phyloP scores from a whole-genome alignment of 2,888 invertebrate species.

The Caenorhabditis becei region DNA sequence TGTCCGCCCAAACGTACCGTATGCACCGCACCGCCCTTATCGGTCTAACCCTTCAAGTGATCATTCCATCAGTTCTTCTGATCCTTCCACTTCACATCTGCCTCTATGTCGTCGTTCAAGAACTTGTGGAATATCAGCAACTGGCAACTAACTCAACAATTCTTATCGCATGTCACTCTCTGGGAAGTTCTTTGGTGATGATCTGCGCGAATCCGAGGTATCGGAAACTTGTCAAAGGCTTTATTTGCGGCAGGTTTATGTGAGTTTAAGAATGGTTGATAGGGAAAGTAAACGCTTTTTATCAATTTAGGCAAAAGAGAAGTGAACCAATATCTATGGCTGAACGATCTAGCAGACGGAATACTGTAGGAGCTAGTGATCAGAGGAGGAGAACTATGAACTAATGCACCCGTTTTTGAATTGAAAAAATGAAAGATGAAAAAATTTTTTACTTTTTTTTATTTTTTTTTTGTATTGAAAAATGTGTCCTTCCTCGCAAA shows the following conservation, averaged over 20 bases:
- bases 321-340: too few species aligned
- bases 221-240: background rate
- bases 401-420: too few species aligned
- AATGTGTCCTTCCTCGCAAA: too few species aligned
- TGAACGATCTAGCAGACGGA: too few species aligned
- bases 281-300: too few species aligned
- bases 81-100: conserved; percentile 9
- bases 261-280: too few species aligned
- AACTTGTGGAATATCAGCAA: background rate
- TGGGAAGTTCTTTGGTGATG: conserved; percentile 4
- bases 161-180: background rate
- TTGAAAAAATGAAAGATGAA: too few species aligned
- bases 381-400: too few species aligned
- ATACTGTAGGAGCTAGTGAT: too few species aligned
- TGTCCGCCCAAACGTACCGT: conserved; percentile 28
- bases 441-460: too few species aligned
- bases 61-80: background rate
- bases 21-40: conserved; percentile 32
- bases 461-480: too few species aligned
- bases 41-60: conserved; percentile 13
- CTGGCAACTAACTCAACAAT: conserved; percentile 3
- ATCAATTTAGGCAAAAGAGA: too few species aligned
- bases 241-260: background rate
- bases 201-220: conserved; percentile 5
- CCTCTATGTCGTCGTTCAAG: background rate